Conservation (phyloP, 2,797 vertebrate species). For the Catostomus latipinnis region DNA sequence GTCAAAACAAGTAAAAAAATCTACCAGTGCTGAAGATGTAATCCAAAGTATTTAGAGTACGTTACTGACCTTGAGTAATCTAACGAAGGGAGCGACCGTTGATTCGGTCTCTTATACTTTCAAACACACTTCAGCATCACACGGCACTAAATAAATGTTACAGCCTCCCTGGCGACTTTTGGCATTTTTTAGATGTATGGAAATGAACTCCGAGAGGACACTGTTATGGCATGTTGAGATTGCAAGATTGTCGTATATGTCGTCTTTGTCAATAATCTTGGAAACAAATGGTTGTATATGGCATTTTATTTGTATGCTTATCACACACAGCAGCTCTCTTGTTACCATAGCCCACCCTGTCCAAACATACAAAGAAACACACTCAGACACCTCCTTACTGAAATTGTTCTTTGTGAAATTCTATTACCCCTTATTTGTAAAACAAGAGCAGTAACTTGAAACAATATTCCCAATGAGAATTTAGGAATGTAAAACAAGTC, state of each 20-base stretch:
- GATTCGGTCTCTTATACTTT: not conserved
- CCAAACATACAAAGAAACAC: not conserved
- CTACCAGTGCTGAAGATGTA: too few species aligned
- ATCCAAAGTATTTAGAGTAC: too few species aligned
- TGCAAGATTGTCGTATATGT: not conserved
- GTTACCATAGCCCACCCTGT: not conserved
- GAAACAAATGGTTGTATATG: not conserved
- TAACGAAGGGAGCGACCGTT: not conserved
- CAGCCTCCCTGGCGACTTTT: slow-evolving; percentile 19
- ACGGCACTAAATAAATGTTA: slow-evolving; percentile 63
- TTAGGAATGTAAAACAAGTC: slow-evolving; percentile 51
- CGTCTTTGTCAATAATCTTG: not conserved
- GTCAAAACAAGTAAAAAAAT: too few species aligned
- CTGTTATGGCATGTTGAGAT: not conserved
- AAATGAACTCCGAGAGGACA: not conserved
- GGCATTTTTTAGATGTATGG: slow-evolving; percentile 56
- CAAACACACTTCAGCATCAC: not conserved
- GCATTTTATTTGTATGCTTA: not conserved
- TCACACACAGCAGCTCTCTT: not conserved
- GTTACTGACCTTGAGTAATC: too few species aligned
- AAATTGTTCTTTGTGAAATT: not conserved
- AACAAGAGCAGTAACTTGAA: slow-evolving; percentile 35
- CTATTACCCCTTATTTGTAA: slow-evolving; percentile 39
- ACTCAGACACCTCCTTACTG: not conserved
- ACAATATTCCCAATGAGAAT: slow-evolving; percentile 45